Evolutionary conservation across 2,888 invertebrate species (phyloP), one percentile per base, ranked within the genome.

Genomic region (Antitype chi): DNA sequence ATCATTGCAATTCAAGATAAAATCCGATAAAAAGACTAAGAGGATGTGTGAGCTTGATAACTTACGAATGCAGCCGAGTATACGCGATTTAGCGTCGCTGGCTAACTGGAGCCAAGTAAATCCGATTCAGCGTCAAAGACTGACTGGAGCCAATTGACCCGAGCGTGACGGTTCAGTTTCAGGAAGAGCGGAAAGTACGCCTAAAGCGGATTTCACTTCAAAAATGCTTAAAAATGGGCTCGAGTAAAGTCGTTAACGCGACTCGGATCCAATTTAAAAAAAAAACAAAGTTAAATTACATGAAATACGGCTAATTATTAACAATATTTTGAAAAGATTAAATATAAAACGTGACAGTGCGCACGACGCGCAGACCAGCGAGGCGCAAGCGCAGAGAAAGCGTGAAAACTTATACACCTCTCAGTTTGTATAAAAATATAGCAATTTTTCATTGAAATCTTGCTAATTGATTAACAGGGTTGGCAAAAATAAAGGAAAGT

Each of bases 341-440:
- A 74, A 88, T 87, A 88, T 80, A 83, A 88, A 89, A 86, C 88
- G 89, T 89, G 88, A 88, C 87, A 83, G 81, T 63, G 80, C 83
- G 83, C 90, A 89, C 88, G 90, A 87, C 81, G 81, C 81, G 77
- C 75, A 71, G 77, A 76, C 63, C 77, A 76, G 77, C 81, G 78
- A 84, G 78, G 77, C 82, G 78, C 84, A 64, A n/a, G 87, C 82
- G 73, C 86, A 89, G 94, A 91, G 94, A 94, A 94, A 94, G 95
- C 94, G 94, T 94, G 92, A 93, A 93, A 93, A 92, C 89, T 89
- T 87, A 89, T 85, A 83, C 88, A 82, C 80, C 67, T 80, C 78
- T 76, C 84, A 90, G 87, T 88, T 90, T 87, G 83, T 85, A 86
- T 87, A 89, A 89, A 85, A 91, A 90, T 89, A 81, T 68, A 74